Evolutionary conservation across 2,888 invertebrate genomes (phyloP).

Genomic region (Laspeyria flexula): DNA sequence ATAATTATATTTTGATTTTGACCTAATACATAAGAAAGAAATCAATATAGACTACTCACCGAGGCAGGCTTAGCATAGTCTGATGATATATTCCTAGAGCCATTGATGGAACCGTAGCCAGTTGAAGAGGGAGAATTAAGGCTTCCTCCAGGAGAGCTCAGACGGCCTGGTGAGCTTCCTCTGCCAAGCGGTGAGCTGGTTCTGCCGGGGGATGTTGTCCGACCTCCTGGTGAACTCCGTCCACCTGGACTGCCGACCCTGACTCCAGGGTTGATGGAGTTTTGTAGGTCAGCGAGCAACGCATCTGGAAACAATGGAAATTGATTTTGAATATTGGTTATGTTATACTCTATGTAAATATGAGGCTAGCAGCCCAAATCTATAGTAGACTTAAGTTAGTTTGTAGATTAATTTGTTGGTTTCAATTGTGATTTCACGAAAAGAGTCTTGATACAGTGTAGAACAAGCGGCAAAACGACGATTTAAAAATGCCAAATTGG

Average conservation of each 20-base stretch:
- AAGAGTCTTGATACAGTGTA: too few relatives aligned
- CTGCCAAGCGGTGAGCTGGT: conserved; percentile 70
- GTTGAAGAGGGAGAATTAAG: conserved; percentile 85
- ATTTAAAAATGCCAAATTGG: too few relatives aligned
- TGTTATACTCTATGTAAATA: neutral
- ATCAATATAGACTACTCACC: conserved; percentile 87
- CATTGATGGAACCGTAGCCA: conserved; percentile 93
- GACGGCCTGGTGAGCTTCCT: conserved; percentile 84
- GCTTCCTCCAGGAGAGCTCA: conserved; percentile 79
- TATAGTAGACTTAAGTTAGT: too few relatives aligned
- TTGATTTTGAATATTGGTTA: conserved; percentile 4
- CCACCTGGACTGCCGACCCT: conserved; percentile 78
- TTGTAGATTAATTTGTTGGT: too few relatives aligned
- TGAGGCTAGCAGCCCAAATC: too few relatives aligned
- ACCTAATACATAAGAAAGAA: too few relatives aligned
- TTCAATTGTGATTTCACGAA: too few relatives aligned
- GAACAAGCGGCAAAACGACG: too few relatives aligned
- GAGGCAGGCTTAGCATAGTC: conserved; percentile 87
- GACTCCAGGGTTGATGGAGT: conserved; percentile 91
- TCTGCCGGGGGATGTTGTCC: conserved; percentile 57
- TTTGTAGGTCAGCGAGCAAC: conserved; percentile 97
- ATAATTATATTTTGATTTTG: too few relatives aligned
- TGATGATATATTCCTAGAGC: conserved; percentile 83
- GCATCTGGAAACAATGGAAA: conserved; percentile 91
- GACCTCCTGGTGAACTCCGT: conserved; percentile 82